Conservation (phyloP, 2,888 invertebrate genomes). For the Pseudeuparius sepicola region DNA sequence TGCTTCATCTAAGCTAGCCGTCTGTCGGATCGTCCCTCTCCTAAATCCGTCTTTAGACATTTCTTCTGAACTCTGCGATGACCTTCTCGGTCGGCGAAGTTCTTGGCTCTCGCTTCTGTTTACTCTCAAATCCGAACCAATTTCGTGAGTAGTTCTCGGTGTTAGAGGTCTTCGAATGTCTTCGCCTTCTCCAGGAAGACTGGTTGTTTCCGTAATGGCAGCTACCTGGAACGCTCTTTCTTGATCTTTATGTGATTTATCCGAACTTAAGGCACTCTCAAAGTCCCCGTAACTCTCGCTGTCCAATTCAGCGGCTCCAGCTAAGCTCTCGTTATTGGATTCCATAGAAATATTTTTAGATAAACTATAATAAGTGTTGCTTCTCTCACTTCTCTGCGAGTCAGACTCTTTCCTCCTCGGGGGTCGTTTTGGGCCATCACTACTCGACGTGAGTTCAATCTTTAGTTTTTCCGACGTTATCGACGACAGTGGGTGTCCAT, state of each 20-base stretch:
- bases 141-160: conserved; percentile 38
- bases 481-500: conserved; percentile 33
- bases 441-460: conserved; percentile 38
- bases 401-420: conserved; percentile 57
- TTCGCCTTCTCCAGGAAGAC: conserved; percentile 35
- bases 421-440: conserved; percentile 48
- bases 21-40: conserved; percentile 29
- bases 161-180: conserved; percentile 31
- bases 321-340: conserved; percentile 44
- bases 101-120: conserved; percentile 41
- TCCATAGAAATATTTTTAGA: conserved; percentile 51
- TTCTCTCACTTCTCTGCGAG: conserved; percentile 42
- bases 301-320: conserved; percentile 46
- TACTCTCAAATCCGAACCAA: conserved; percentile 38
- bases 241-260: conserved; percentile 34
- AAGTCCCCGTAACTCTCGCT: conserved; percentile 54
- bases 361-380: conserved; percentile 51
- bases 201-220: conserved; percentile 38
- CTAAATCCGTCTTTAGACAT: conserved; percentile 38
- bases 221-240: conserved; percentile 36
- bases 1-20: conserved; percentile 38
- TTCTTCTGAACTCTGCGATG: conserved; percentile 41
- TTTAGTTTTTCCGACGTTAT: conserved; percentile 48
- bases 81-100: conserved; percentile 33
- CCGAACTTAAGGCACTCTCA: conserved; percentile 54